Base-by-base conservation (phyloP, 1,140 invertebrate species). In the Parapsyche elsis region DNA sequence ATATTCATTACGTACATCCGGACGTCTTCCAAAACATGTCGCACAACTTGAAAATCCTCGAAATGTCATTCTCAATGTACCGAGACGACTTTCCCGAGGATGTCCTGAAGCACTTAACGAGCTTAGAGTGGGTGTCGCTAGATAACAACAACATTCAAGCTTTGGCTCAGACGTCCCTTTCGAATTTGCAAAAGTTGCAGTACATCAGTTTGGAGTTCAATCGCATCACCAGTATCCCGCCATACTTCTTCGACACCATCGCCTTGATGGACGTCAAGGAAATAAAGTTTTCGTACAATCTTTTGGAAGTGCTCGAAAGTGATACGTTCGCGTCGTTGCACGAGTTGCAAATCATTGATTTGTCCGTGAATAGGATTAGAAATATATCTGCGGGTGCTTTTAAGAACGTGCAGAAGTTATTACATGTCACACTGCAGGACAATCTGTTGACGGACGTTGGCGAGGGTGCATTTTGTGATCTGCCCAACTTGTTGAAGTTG, bases 151-250 rank as follows among this genome's bases (percentile, higher is more conserved):
- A 95, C 85, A 92, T 97, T 80, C 92, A 93, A 83, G 90, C 90
- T 0, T 89, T 96, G 0, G 91, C 92, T 14, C 88, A 92, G 26
- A 92, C 93, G 26, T 91, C 92, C 0, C 88, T 92, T 57, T 84
- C 85, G 0, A 85, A 87, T 71, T 92, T 94, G 84, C 89, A 91
- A 2, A 91, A 94, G 83, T 85, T 97, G 12, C 92, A 93, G 82
- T 97, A 97, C 86, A 89, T 97, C 21, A 97, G 97, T 88, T 86
- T 98, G 81, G 95, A 96, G 84, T 95, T 94, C 44, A 97, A 97
- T 87, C 91, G 93, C 73, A 87, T 97, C 9, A 88, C 87, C 85
- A 89, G 85, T 84, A 91, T 90, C 81, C 92, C 93, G 0, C 85
- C 88, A 10, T 91, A 91, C 77, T 87, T 95, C 19, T 93, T 96